Evolutionary conservation across 2,797 vertebrate species (phyloP).

Genomic region (Distichodus sexfasciatus): DNA sequence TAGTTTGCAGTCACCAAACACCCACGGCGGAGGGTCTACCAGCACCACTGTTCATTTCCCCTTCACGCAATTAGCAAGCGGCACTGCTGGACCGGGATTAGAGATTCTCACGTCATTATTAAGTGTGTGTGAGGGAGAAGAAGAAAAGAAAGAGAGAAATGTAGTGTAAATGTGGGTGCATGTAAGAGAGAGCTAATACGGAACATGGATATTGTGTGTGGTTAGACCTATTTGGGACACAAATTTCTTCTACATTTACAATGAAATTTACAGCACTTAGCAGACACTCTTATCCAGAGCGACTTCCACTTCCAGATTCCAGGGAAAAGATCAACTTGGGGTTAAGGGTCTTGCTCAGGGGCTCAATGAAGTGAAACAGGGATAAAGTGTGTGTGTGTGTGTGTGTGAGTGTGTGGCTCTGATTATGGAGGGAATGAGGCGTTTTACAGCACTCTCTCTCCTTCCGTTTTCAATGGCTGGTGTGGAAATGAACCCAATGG

Average conservation of each 20-base stretch:
- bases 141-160: no score
- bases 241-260: no score
- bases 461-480: constrained; percentile 52
- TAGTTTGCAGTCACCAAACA: constrained; percentile 45
- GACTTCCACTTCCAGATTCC: no score
- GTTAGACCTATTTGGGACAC: no score
- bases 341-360: no score
- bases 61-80: constrained; percentile 46
- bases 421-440: constrained; percentile 76
- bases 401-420: constrained; percentile 47
- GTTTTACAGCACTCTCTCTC: constrained; percentile 55
- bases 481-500: constrained; percentile 75
- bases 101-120: constrained; percentile 40
- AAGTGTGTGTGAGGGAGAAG: constrained; percentile 13
- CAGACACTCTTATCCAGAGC: no score
- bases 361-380: constrained; percentile 30
- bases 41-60: constrained; percentile 44
- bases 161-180: no score
- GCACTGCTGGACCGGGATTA: constrained; percentile 44
- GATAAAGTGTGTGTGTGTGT: constrained; percentile 32
- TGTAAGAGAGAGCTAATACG: no score
- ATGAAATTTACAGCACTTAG: no score
- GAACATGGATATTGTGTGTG: no score
- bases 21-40: constrained; percentile 43
- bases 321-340: no score